These are phyloP conservation scores for Macrosoma leucophasiata DNA, from an alignment of 2,888 invertebrate genomes.

Conservation along the genomic window DNA sequence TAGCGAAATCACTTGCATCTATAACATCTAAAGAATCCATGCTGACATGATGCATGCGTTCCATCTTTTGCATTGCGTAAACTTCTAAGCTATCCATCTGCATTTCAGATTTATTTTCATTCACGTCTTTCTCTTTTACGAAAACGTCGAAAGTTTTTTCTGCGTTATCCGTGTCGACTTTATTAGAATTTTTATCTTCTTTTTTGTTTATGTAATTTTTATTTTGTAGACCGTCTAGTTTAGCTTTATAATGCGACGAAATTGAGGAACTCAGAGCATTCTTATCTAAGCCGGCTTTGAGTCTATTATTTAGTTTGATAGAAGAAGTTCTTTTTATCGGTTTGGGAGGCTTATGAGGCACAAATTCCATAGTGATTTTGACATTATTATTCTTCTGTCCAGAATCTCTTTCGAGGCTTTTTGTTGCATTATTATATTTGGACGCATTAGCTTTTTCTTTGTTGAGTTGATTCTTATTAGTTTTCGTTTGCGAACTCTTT, in stretches of 20 bases:
- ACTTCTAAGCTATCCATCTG: constrained; percentile 79
- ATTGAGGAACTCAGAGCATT: constrained; percentile 60
- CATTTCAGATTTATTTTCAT: constrained; percentile 75
- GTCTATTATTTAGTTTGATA: constrained; percentile 72
- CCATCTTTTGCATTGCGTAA: constrained; percentile 62
- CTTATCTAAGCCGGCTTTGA: constrained; percentile 63
- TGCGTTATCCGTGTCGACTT: constrained; percentile 47
- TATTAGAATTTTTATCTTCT: constrained; percentile 58
- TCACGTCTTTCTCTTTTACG: constrained; percentile 76
- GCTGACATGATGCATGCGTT: constrained; percentile 60
- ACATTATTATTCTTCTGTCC: constrained; percentile 59
- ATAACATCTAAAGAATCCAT: constrained; percentile 70
- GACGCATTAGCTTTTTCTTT: constrained; percentile 61
- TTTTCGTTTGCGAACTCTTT: constrained; percentile 57
- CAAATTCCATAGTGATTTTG: constrained; percentile 73
- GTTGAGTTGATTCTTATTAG: constrained; percentile 56
- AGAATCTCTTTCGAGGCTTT: constrained; percentile 66
- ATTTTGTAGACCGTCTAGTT: constrained; percentile 66
- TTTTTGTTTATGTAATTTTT: constrained; percentile 59
- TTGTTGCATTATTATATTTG: constrained; percentile 61
- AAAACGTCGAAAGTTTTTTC: constrained; percentile 78
- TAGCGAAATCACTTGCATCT: constrained; percentile 60
- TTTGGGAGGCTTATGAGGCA: constrained; percentile 85
- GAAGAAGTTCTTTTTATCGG: constrained; percentile 81
- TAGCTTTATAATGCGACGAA: constrained; percentile 68